These are phyloP conservation scores for Cephus rjabovi DNA, from an alignment of 2,888 invertebrate genomes.

Conservation along the genomic window DNA sequence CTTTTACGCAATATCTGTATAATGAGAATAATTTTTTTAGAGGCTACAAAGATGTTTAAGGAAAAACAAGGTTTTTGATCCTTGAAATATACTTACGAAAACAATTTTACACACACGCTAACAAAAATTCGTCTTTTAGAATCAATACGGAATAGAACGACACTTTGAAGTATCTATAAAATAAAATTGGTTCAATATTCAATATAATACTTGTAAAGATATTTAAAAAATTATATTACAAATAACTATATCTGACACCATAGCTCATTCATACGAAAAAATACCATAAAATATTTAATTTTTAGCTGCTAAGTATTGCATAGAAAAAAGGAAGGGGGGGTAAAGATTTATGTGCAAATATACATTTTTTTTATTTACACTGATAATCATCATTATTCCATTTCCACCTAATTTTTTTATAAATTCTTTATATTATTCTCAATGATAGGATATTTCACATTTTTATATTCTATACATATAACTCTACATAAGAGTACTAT, in stretches of 20 bases:
- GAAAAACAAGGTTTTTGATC: background rate
- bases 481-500: background rate
- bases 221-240: background rate
- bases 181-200: background rate
- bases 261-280: background rate
- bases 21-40: background rate
- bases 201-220: background rate
- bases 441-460: background rate
- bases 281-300: background rate
- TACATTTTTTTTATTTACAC: background rate
- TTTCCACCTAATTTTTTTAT: too few species aligned
- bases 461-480: background rate
- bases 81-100: too few species aligned
- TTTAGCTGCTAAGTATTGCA: background rate
- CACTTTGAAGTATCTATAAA: background rate
- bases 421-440: background rate
- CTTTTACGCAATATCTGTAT: background rate
- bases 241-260: background rate
- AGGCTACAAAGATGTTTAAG: background rate
- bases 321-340: background rate
- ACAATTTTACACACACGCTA: too few species aligned
- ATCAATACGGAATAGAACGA: background rate
- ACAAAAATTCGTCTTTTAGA: background rate
- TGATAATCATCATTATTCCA: too few species aligned
- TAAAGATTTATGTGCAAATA: too few species aligned